These are phyloP conservation scores for Anthonomus grandis DNA, from an alignment of 1,140 invertebrate species.

Conservation along the genomic window DNA sequence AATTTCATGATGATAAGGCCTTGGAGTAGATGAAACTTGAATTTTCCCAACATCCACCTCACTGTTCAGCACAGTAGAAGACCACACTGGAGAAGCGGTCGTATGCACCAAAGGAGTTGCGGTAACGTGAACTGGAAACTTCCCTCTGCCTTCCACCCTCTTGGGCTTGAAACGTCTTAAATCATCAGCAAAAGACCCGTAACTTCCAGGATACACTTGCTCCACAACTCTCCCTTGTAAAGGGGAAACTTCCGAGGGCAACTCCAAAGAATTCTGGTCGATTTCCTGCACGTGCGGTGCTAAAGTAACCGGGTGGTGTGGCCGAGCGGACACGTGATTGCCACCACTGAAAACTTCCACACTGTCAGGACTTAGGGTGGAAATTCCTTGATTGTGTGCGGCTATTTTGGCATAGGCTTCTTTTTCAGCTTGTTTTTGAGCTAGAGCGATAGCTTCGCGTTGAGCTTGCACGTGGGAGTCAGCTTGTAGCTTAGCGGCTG, in stretches of 20 bases:
- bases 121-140: neutral
- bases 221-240: slow-evolving; percentile 4
- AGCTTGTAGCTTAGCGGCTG: slow-evolving; percentile 35
- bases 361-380: neutral
- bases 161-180: slow-evolving; percentile 4
- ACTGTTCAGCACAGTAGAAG: no score
- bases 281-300: neutral
- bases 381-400: slow-evolving; percentile 26
- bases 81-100: neutral
- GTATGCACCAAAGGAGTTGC: neutral
- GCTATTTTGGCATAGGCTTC: slow-evolving; percentile 31
- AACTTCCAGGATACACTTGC: slow-evolving; percentile 7
- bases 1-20: no score
- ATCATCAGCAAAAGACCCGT: slow-evolving; percentile 10
- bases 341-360: neutral
- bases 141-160: no score
- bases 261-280: neutral
- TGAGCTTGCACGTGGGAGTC: slow-evolving; percentile 34
- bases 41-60: no score
- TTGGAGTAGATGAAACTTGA: no score
- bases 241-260: slow-evolving; percentile 2
- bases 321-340: neutral
- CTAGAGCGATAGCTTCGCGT: slow-evolving; percentile 31
- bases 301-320: neutral
- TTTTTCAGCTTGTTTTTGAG: slow-evolving; percentile 32